Percentiles rank a stretch among this genome's conserved stretches.
These are phyloP conservation scores for Quiscalus mexicanus DNA, from an alignment of 2,113 vertebrate species.

Conservation along the genomic window DNA sequence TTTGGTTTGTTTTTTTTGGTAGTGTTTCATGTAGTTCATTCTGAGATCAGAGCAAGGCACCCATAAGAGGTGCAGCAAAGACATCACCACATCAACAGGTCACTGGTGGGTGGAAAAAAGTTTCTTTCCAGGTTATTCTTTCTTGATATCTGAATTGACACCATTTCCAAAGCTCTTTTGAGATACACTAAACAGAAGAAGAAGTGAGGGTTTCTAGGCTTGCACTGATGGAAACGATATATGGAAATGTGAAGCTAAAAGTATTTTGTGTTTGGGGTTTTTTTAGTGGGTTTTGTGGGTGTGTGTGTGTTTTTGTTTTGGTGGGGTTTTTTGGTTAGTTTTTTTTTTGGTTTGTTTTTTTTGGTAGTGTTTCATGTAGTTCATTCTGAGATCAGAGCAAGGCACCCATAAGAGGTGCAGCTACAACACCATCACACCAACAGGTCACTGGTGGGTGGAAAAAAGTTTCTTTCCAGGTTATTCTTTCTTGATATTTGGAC, in stretches of 20 bases:
- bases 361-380: fast-evolving
- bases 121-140: not conserved
- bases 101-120: not conserved
- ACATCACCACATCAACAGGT: not conserved
- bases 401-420: fast-evolving
- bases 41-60: not conserved
- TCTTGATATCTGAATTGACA: not conserved
- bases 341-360: not conserved
- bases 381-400: not conserved
- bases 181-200: not conserved
- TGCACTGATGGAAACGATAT: not conserved
- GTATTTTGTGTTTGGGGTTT: not conserved
- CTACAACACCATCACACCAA: no score
- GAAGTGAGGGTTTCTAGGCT: not conserved
- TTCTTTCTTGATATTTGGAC: not conserved
- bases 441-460: not conserved
- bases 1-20: not conserved
- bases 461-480: not conserved
- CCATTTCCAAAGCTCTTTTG: not conserved
- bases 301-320: no score
- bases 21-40: fast-evolving
- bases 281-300: no score
- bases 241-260: not conserved
- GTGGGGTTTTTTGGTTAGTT: no score
- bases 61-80: fast-evolving